Base-by-base conservation (phyloP, 2,113 vertebrate genomes). In the Eurystomus gularis region DNA sequence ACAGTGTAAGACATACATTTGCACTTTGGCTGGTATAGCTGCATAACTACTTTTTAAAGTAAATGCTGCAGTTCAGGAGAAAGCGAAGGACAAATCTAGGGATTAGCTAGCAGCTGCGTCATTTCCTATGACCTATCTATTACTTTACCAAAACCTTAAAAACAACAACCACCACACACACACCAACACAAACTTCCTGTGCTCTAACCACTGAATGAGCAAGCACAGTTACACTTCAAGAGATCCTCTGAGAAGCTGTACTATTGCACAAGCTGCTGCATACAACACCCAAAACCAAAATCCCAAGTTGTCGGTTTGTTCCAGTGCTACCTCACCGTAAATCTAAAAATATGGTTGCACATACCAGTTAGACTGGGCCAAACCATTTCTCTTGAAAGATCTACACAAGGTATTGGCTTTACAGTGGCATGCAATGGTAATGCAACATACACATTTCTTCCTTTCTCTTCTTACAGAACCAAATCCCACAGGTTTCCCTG, bases 91-190 rank as follows among this genome's bases (percentile, higher is more conserved):
- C 64, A 93, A 95, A 88, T 31, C 68, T 54, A 76, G 81, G 93
- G 94, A 96, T 96, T 91, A 96, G 70, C 84, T 69, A 77, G 86
- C 75, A 88, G 68, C 40, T 86, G 69, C 58, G 40, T 97, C 93
- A 97, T 97, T 97, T 97, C 97, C 96, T 91, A 90, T 97, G 96
- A 97, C 78, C 77, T 80, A 91, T 58, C 76, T 90, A 80, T 91
- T 96, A 84, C 91, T 96, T 96, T 85, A 97, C 94, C 87, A 94
- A 95, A 96, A 92, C 40, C 29, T 90, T 86, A 51, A 39, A 68
- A 55, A 58, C 39, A n/a, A 2, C 33, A 16, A 17, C 13, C 24
- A 37, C 1, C 68, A 81, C 39, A 28, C 85, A 65, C 85, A 88
- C 52, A 14, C 76, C 68, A 1, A 96, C 91, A 92, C 86, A 80